These are phyloP conservation scores for Leptodactylus fuscus DNA, from an alignment of 2,113 vertebrate species.

Conservation along the genomic window DNA sequence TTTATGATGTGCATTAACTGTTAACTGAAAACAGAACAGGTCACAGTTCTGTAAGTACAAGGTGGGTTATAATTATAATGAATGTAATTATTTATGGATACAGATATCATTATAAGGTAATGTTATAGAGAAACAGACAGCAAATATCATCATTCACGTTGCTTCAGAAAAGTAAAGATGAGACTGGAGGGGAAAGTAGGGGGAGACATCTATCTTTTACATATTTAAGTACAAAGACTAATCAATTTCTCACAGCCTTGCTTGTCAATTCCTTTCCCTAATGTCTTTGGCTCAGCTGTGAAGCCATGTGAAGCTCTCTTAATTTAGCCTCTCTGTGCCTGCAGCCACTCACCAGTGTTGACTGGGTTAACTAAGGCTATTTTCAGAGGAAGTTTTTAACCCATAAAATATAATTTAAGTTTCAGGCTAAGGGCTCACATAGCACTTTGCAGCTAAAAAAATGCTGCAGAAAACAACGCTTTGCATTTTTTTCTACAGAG, in stretches of 20 bases:
- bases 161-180: constrained; percentile 82
- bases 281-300: constrained; percentile 58
- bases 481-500: too few species aligned
- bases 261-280: constrained; percentile 40
- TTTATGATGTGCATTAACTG: not conserved
- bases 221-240: constrained; percentile 51
- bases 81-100: not conserved
- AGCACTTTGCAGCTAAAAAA: too few species aligned
- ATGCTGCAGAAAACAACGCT: too few species aligned
- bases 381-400: constrained; percentile 39
- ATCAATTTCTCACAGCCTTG: constrained; percentile 51
- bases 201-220: constrained; percentile 24
- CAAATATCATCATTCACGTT: constrained; percentile 49
- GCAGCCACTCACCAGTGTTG: not conserved
- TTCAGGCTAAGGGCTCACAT: too few species aligned
- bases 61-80: too few species aligned
- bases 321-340: constrained; percentile 18
- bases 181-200: not conserved
- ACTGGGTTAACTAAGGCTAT: constrained; percentile 37
- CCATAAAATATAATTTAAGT: too few species aligned
- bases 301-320: constrained; percentile 46
- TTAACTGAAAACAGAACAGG: not conserved
- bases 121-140: not conserved
- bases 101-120: not conserved
- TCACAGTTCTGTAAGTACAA: too few species aligned